Base-by-base conservation (phyloP, 2,797 vertebrate species). In the Ara ararauna region DNA sequence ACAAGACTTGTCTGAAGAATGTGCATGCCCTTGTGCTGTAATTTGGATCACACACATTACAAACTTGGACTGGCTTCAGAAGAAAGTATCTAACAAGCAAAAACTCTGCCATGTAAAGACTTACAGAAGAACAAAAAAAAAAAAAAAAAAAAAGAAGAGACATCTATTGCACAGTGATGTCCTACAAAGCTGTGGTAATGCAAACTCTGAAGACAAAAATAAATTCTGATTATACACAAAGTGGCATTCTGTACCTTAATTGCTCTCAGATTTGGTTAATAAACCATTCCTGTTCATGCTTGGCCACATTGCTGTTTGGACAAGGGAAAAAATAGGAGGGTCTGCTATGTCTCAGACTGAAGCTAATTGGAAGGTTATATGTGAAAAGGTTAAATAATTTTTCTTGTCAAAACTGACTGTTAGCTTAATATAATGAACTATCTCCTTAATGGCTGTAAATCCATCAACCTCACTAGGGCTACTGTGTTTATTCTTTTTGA, bases 361-460 rank as follows among this genome's bases (percentile, higher is more conserved):
- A 53, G 47, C 51, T 83, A 67, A 83, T 50, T 71, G 23, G 47
- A 88, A 92, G 18, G 54, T 5, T 61, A 5, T 56, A 80, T 2
- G 3, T 86, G 45, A 75, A 89, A 84, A 70, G 30, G 56, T 93
- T 62, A 67, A 58, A 85, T 85, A 60, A 5, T 85, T 80, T 78
- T 70, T 73, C 89, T 56, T 92, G 62, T 94, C 65, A 40, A 91
- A 96, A 75, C 7, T 47, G 24, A 54, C 81, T 81, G 30, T 45
- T 91, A 78, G 30, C 53, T 76, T 54, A 85, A 72, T 76, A 67
- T 87, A 94, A 88, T 84, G 45, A 77, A 89, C 79, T 80, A 51
- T 62, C n/a, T 93, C 8, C 38, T 90, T 62, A 88, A 75, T 70
- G 24, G 5, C 12, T 86, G 8, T n/a, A 93, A 90, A 93, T 93